These are phyloP conservation scores for Melinaea marsaeus DNA, from an alignment of 2,888 invertebrate genomes.

Conservation along the genomic window DNA sequence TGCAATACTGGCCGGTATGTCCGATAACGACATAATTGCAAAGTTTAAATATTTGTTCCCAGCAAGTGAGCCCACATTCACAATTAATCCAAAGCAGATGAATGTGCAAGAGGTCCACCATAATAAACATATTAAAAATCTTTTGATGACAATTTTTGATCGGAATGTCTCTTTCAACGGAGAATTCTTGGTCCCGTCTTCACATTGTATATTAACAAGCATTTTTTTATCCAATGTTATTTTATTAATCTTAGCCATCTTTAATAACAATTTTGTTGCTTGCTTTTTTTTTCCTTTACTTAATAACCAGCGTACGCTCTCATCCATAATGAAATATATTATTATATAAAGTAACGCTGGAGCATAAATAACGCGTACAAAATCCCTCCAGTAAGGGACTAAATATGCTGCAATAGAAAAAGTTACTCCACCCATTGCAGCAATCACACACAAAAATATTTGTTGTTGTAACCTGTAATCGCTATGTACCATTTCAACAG, in stretches of 20 bases:
- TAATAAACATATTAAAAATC: slow-evolving; percentile 47
- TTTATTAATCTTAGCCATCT: slow-evolving; percentile 71
- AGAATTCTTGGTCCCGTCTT: slow-evolving; percentile 32
- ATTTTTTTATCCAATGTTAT: slow-evolving; percentile 42
- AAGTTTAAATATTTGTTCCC: slow-evolving; percentile 87
- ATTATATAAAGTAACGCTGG: slow-evolving; percentile 81
- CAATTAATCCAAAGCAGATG: slow-evolving; percentile 80
- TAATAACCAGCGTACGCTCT: slow-evolving; percentile 85
- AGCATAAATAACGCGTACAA: slow-evolving; percentile 80
- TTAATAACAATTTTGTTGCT: slow-evolving; percentile 77
- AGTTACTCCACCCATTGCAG: slow-evolving; percentile 79
- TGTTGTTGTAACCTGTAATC: slow-evolving; percentile 40
- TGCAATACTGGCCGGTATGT: slow-evolving; percentile 75
- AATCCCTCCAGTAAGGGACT: slow-evolving; percentile 81
- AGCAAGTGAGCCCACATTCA: slow-evolving; percentile 83
- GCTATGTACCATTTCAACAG: slow-evolving; percentile 48
- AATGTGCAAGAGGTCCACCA: slow-evolving; percentile 53
- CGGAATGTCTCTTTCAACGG: slow-evolving; percentile 41
- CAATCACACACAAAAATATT: slow-evolving; percentile 71
- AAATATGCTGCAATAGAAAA: slow-evolving; percentile 80
- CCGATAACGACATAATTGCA: slow-evolving; percentile 77
- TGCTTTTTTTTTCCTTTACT: slow-evolving; percentile 81
- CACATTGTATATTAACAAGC: slow-evolving; percentile 42
- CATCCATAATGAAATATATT: slow-evolving; percentile 82
- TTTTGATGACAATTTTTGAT: slow-evolving; percentile 42